Conservation (phyloP, 2,797 vertebrate species). For the Falco columbarius region DNA sequence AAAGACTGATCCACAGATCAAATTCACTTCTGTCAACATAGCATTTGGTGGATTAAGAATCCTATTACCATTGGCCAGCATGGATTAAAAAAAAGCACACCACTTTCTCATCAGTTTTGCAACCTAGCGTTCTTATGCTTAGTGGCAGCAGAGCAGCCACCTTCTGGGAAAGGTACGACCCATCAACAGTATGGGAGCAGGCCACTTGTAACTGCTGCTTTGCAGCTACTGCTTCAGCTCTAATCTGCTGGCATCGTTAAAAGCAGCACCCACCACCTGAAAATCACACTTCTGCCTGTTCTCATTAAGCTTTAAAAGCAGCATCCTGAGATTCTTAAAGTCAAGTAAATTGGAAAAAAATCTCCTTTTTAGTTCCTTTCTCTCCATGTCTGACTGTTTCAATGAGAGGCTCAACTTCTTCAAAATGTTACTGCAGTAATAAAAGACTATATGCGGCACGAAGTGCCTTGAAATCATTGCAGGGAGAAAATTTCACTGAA, state of each 20-base stretch:
- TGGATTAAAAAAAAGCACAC: fast-evolving
- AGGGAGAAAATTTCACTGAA: background rate
- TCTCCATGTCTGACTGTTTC: background rate
- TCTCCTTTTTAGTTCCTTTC: background rate
- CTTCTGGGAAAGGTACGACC: background rate
- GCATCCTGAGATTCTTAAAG: background rate
- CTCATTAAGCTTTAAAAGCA: background rate
- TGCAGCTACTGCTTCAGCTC: background rate
- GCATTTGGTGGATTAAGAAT: background rate
- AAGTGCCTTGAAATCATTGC: background rate
- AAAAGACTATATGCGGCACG: background rate
- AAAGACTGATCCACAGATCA: background rate
- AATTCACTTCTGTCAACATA: background rate
- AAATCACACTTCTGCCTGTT: background rate
- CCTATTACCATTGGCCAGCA: background rate
- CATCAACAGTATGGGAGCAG: background rate
- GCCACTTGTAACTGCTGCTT: background rate
- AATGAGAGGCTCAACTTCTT: background rate
- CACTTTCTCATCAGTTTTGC: too few species aligned
- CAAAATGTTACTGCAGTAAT: background rate
- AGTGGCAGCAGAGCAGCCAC: background rate
- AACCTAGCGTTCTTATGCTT: background rate
- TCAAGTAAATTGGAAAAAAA: background rate
- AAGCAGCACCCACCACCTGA: background rate
- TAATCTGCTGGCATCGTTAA: background rate